Percentiles rank a stretch among this genome's conserved stretches.
These are phyloP conservation scores for Linnaemya tessellans DNA, from an alignment of 2,888 invertebrate species.

Conservation along the genomic window DNA sequence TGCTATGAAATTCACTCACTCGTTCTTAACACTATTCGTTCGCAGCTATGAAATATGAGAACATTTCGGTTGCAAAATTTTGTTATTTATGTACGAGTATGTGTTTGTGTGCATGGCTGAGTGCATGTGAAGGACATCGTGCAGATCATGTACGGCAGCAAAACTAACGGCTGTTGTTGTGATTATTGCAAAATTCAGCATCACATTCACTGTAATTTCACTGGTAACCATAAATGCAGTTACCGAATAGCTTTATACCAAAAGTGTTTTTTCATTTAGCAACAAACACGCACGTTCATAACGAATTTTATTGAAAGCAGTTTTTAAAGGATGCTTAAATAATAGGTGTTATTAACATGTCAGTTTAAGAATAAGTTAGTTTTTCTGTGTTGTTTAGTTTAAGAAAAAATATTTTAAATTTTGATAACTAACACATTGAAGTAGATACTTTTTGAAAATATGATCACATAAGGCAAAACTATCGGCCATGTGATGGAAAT, in stretches of 20 bases:
- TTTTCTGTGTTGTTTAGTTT: too few relatives aligned
- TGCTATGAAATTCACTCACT: constrained; percentile 23
- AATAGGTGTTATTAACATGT: background rate
- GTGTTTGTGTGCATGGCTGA: background rate
- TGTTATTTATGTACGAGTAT: background rate
- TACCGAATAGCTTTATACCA: constrained; percentile 58
- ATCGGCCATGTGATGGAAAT: too few relatives aligned
- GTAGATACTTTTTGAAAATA: too few relatives aligned
- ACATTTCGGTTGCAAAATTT: background rate
- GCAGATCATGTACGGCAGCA: constrained; percentile 16
- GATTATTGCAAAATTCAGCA: constrained; percentile 60
- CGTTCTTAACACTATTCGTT: constrained; percentile 4
- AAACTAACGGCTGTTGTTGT: constrained; percentile 48
- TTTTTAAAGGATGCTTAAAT: constrained; percentile 15
- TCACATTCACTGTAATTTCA: constrained; percentile 53
- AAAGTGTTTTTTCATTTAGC: constrained; percentile 4
- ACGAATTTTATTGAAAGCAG: constrained; percentile 18
- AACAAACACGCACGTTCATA: constrained; percentile 28
- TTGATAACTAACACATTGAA: too few relatives aligned
- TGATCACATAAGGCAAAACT: too few relatives aligned
- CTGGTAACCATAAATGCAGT: constrained; percentile 65
- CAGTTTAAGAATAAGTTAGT: background rate
- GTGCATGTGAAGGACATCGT: background rate
- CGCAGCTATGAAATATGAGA: constrained; percentile 2
- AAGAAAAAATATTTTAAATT: too few relatives aligned